phyloP scores from a whole-genome alignment of 2,113 vertebrate genomes.

The Telmatochromis sp. region DNA sequence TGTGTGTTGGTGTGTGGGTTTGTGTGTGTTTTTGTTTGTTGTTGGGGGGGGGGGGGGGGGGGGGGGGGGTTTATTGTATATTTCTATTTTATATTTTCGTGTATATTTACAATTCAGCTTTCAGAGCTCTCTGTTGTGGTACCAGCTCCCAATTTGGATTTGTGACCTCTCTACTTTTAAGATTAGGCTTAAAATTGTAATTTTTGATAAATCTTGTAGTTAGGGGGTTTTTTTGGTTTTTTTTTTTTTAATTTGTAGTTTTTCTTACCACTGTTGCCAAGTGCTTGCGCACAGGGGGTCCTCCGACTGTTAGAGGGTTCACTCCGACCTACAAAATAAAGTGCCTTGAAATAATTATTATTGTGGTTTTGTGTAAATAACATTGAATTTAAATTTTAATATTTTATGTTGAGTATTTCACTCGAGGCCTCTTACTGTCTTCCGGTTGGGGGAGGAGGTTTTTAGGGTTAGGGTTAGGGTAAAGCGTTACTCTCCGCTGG shows the following conservation, averaged over 20 bases:
- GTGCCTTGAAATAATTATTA: background rate
- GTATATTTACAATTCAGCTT: no score
- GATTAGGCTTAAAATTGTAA: no score
- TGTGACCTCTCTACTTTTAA: no score
- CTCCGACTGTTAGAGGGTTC: background rate
- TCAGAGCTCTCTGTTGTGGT: no score
- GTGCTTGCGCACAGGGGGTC: background rate
- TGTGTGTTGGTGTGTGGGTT: no score
- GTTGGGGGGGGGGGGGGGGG: no score
- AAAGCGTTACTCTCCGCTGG: background rate
- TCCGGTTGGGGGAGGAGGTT: background rate
- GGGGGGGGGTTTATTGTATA: no score
- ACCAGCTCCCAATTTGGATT: no score
- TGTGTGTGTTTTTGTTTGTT: no score
- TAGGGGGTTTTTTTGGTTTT: fast-evolving
- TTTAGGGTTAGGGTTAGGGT: background rate
- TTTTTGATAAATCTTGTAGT: no score
- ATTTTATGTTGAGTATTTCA: background rate
- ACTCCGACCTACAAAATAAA: background rate
- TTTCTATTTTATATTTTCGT: no score
- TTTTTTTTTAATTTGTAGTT: background rate
- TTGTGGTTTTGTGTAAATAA: background rate
- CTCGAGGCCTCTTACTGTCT: background rate
- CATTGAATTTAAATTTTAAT: background rate
- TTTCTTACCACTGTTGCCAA: background rate